Percentiles rank a stretch among this genome's conserved stretches.
Evolutionary conservation across 2,797 vertebrate genomes (phyloP).

Genomic region (Tokudaia tokunoshimensis): DNA sequence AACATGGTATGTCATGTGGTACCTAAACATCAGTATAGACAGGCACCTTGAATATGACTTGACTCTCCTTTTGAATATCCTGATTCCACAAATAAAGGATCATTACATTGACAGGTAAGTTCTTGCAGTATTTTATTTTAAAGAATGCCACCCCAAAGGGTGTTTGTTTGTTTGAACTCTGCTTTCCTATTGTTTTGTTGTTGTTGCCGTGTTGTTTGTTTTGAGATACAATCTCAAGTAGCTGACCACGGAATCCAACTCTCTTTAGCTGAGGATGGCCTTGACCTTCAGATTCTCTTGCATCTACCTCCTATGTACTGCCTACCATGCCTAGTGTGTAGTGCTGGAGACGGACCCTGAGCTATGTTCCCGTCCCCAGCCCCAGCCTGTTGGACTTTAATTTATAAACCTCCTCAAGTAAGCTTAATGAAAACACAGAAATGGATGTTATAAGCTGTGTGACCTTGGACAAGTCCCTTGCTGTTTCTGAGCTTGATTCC

Average conservation of each 20-base stretch:
- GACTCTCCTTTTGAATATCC: not conserved
- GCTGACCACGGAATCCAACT: not conserved
- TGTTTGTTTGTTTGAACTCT: not conserved
- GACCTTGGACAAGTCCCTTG: not conserved
- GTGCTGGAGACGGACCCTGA: not conserved
- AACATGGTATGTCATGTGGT: slow-evolving; percentile 72
- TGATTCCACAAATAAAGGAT: slow-evolving; percentile 48
- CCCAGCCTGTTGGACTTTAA: not conserved
- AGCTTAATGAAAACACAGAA: not conserved
- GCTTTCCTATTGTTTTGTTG: not conserved
- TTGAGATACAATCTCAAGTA: not conserved
- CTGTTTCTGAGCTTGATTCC: not conserved
- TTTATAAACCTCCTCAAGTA: not conserved
- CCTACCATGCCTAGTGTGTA: too few species aligned
- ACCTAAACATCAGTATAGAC: slow-evolving; percentile 74
- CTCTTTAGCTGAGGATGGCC: not conserved
- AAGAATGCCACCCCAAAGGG: not conserved
- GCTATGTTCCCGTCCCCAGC: not conserved
- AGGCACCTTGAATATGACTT: slow-evolving; percentile 55
- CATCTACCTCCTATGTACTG: not conserved
- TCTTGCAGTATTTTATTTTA: slow-evolving; percentile 59
- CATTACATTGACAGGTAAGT: slow-evolving; percentile 58
- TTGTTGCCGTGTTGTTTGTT: not conserved
- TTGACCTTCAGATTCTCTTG: not conserved
- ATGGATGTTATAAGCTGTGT: not conserved